Evolutionary conservation across 2,888 invertebrate genomes (phyloP).

Genomic region (Ophion costatus): DNA sequence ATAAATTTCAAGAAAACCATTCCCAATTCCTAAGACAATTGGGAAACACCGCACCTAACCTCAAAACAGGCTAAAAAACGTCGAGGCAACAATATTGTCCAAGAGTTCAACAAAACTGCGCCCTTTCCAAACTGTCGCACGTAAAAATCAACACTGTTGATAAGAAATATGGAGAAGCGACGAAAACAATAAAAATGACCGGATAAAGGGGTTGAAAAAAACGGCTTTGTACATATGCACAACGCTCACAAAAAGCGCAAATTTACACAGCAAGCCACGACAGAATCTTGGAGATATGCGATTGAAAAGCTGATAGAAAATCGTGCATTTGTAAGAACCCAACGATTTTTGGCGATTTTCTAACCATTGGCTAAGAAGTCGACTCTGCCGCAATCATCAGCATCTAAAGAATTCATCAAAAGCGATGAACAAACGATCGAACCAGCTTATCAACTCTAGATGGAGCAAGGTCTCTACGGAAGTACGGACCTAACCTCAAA

Average conservation of each 20-base stretch:
- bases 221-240: background rate
- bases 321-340: background rate
- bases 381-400: background rate
- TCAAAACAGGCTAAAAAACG: too few relatives aligned
- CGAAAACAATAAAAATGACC: too few relatives aligned
- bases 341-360: background rate
- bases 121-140: too few relatives aligned
- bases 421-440: background rate
- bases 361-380: background rate
- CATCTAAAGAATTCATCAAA: background rate
- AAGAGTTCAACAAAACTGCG: too few relatives aligned
- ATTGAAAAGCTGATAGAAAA: background rate
- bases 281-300: background rate
- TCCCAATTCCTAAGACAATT: too few relatives aligned
- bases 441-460: background rate
- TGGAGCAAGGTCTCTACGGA: background rate
- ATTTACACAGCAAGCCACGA: background rate
- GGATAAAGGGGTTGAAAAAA: too few relatives aligned
- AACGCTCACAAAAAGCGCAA: background rate
- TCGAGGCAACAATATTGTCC: too few relatives aligned
- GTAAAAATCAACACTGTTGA: too few relatives aligned
- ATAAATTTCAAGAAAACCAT: too few relatives aligned
- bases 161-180: too few relatives aligned
- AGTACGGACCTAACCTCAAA: slow-evolving; percentile 1
- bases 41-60: too few relatives aligned